Evolutionary conservation across 2,888 invertebrate species (phyloP).

Genomic region (Hipparchia sbordonii): DNA sequence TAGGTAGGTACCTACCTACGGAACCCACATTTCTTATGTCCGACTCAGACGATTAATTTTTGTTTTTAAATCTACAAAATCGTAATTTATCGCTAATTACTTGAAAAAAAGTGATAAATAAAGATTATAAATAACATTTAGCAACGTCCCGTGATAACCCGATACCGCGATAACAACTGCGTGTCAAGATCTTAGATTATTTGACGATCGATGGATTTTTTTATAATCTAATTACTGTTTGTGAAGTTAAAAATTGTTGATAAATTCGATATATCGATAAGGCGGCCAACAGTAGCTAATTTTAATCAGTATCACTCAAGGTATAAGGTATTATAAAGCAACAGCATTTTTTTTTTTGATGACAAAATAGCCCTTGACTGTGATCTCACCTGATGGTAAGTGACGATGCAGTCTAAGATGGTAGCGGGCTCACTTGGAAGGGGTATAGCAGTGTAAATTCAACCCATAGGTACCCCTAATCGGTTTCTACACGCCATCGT

Average conservation of each 20-base stretch:
- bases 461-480: too few species aligned
- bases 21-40: neutral
- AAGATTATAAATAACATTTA: constrained; percentile 11
- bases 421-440: too few species aligned
- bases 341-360: too few species aligned
- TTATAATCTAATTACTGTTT: constrained; percentile 30
- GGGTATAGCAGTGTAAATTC: too few species aligned
- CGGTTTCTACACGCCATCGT: too few species aligned
- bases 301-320: neutral
- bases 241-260: constrained; percentile 9
- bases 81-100: constrained; percentile 17
- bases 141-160: constrained; percentile 9
- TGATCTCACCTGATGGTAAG: too few species aligned
- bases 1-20: neutral
- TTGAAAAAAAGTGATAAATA: constrained; percentile 18
- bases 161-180: constrained; percentile 20
- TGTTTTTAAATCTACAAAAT: neutral
- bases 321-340: too few species aligned
- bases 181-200: constrained; percentile 37
- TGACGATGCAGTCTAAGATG: too few species aligned
- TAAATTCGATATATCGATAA: neutral
- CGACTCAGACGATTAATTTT: neutral
- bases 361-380: too few species aligned
- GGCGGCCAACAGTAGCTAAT: constrained; percentile 8
- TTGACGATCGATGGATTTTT: constrained; percentile 39